These are phyloP conservation scores for Bufo bufo DNA, from an alignment of 2,113 vertebrate genomes.

Conservation along the genomic window DNA sequence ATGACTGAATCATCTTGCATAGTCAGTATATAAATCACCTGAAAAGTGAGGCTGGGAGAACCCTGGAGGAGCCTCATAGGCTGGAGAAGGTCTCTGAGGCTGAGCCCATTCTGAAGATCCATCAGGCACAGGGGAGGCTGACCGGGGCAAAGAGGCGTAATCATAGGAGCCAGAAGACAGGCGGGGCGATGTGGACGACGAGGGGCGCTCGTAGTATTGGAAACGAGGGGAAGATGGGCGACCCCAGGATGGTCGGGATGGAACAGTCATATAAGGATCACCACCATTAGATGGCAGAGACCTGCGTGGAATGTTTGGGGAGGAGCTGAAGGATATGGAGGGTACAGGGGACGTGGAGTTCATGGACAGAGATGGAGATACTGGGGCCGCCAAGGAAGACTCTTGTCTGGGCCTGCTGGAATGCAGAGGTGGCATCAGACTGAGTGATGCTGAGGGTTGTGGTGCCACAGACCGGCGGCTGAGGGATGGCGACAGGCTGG, in stretches of 20 bases:
- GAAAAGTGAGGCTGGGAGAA: constrained; percentile 8
- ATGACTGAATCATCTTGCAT: background rate
- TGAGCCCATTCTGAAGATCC: constrained; percentile 52
- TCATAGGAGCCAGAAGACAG: constrained; percentile 55
- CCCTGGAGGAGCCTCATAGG: constrained; percentile 12
- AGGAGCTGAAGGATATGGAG: background rate
- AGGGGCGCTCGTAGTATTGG: constrained; percentile 58
- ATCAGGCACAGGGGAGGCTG: constrained; percentile 55
- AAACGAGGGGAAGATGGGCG: constrained; percentile 65
- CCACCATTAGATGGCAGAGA: constrained; percentile 20
- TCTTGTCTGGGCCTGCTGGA: constrained; percentile 49
- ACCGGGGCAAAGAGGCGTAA: constrained; percentile 58
- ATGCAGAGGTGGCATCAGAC: constrained; percentile 1
- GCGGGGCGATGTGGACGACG: constrained; percentile 31
- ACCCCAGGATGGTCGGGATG: constrained; percentile 56
- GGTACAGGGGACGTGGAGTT: constrained; percentile 50
- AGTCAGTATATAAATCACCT: background rate
- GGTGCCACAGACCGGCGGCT: constrained; percentile 60
- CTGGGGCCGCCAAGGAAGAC: background rate
- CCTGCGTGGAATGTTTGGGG: constrained; percentile 30
- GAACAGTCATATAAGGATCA: constrained; percentile 16
- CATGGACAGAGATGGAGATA: constrained; percentile 12
- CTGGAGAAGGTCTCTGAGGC: constrained; percentile 10
- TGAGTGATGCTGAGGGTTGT: constrained; percentile 50
- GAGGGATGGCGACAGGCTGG: constrained; percentile 29